phyloP scores from a whole-genome alignment of 2,797 vertebrate species.

The Mastacembelus armatus region DNA sequence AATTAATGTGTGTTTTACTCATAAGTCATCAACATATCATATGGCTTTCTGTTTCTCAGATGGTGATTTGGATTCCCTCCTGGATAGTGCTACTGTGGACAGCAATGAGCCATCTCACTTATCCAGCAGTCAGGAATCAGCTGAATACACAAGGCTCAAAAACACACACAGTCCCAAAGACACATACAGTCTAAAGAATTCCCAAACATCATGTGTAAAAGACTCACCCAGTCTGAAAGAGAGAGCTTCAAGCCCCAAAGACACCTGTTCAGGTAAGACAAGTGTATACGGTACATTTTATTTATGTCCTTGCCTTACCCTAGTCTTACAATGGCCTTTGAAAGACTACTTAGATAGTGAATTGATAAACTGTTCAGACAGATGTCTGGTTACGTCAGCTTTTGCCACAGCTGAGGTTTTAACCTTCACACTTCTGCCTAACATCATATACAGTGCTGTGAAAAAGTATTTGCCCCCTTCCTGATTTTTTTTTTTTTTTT shows the following conservation, averaged over 20 bases:
- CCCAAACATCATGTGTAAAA: constrained; percentile 51
- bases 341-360: not conserved
- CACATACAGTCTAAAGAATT: constrained; percentile 51
- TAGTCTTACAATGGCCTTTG: not conserved
- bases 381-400: not conserved
- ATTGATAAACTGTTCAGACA: too few relatives aligned
- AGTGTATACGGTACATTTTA: not conserved
- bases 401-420: not conserved
- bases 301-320: not conserved
- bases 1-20: constrained; percentile 8
- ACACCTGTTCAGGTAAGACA: constrained; percentile 87
- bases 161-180: constrained; percentile 77
- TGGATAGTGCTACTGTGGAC: constrained; percentile 89
- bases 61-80: constrained; percentile 90
- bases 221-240: constrained; percentile 58
- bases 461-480: too few relatives aligned
- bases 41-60: constrained; percentile 78
- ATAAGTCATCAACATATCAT: not conserved
- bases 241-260: constrained; percentile 55
- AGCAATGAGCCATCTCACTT: constrained; percentile 80
- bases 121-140: constrained; percentile 78
- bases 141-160: constrained; percentile 82
- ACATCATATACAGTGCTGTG: too few relatives aligned
- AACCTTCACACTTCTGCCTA: not conserved
- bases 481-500: too few relatives aligned